These are phyloP conservation scores for Drosophila oshimai DNA, from an alignment of 1,140 invertebrate genomes.

Conservation along the genomic window DNA sequence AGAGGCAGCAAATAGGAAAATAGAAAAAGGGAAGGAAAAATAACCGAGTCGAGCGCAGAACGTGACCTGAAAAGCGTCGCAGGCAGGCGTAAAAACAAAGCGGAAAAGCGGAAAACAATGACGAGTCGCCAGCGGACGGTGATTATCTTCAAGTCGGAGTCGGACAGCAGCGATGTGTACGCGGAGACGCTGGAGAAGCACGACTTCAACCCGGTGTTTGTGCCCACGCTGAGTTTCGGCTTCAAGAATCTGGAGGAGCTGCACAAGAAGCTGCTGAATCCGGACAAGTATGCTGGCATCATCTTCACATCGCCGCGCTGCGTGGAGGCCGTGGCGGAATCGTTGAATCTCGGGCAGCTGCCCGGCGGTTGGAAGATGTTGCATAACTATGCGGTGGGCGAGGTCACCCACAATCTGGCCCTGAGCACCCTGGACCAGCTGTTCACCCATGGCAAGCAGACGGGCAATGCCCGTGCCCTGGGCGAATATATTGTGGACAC, in stretches of 20 bases:
- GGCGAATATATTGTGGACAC: conserved; percentile 83
- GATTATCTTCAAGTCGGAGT: conserved; percentile 84
- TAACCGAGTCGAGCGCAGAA: neutral
- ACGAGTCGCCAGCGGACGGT: conserved; percentile 80
- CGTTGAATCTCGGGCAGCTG: conserved; percentile 80
- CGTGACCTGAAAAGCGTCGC: neutral
- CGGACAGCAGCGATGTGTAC: conserved; percentile 84
- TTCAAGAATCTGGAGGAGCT: conserved; percentile 83
- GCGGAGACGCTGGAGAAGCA: conserved; percentile 82
- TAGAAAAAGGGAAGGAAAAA: neutral
- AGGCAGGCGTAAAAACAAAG: neutral
- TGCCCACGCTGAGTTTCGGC: conserved; percentile 84
- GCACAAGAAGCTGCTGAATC: conserved; percentile 74
- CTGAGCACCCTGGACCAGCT: conserved; percentile 82
- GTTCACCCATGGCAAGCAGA: conserved; percentile 83
- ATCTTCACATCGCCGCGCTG: conserved; percentile 84
- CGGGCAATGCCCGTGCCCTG: conserved; percentile 84
- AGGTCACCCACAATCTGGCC: conserved; percentile 83
- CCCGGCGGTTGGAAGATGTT: conserved; percentile 83
- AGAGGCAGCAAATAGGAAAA: too few species aligned
- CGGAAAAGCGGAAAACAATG: conserved; percentile 27
- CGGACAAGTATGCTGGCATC: conserved; percentile 83
- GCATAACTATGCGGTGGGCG: conserved; percentile 84
- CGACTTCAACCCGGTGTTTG: conserved; percentile 83
- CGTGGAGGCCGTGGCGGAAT: conserved; percentile 83